Percentiles rank a stretch among this genome's conserved stretches.
Evolutionary conservation across 2,888 invertebrate species (phyloP).

Genomic region (Epicampocera succincta): DNA sequence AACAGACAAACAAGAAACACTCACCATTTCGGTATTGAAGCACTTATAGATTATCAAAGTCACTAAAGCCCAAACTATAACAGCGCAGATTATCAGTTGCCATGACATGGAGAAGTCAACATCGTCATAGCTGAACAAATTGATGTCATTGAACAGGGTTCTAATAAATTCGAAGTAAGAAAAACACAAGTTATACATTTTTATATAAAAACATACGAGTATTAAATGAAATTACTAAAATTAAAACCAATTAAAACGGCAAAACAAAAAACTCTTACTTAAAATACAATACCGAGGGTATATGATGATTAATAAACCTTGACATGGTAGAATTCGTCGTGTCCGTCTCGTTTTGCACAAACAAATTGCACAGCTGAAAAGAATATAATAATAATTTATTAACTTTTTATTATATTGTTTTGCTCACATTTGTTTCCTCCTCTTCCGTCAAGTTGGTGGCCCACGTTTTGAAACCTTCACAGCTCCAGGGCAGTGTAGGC

Average conservation of each 20-base stretch:
- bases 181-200: neutral
- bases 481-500: slow-evolving; percentile 90
- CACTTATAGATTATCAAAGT: slow-evolving; percentile 72
- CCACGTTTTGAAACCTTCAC: slow-evolving; percentile 83
- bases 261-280: slow-evolving; percentile 68
- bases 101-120: slow-evolving; percentile 74
- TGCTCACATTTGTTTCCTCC: slow-evolving; percentile 60
- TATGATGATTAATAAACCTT: slow-evolving; percentile 64
- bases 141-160: slow-evolving; percentile 60
- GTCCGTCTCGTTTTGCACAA: slow-evolving; percentile 37
- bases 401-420: neutral
- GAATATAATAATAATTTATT: neutral
- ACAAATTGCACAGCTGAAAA: slow-evolving; percentile 61
- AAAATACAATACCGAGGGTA: slow-evolving; percentile 76
- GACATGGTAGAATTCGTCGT: neutral
- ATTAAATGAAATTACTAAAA: neutral
- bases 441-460: slow-evolving; percentile 57
- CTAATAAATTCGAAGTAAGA: slow-evolving; percentile 42
- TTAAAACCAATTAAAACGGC: neutral
- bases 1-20: neutral
- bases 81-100: slow-evolving; percentile 72
- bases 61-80: slow-evolving; percentile 74
- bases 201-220: neutral
- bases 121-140: slow-evolving; percentile 62
- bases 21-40: slow-evolving; percentile 73